A percentile compares a stretch with the other conserved stretches of the same genome.
These are phyloP conservation scores for Lasiommata megera DNA, from an alignment of 2,888 invertebrate genomes.

Conservation along the genomic window DNA sequence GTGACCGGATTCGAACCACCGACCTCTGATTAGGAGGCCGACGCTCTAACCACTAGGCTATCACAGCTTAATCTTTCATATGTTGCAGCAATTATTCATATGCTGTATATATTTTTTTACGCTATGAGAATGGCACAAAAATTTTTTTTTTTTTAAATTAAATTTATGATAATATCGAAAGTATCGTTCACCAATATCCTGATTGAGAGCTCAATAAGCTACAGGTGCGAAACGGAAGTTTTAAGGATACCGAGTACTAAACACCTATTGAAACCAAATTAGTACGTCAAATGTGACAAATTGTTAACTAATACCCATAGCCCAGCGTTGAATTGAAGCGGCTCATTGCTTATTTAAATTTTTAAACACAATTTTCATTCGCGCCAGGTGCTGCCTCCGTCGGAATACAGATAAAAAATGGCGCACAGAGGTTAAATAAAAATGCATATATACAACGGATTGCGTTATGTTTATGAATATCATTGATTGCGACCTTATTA, in stretches of 20 bases:
- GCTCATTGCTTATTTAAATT: slow-evolving; percentile 1
- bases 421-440: background rate
- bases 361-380: background rate
- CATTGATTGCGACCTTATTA: too few species aligned
- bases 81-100: too few species aligned
- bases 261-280: slow-evolving; percentile 9
- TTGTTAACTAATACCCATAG: background rate
- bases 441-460: background rate
- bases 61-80: too few species aligned
- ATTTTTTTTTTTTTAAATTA: too few species aligned
- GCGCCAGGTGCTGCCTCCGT: background rate
- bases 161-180: too few species aligned
- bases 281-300: slow-evolving; percentile 5
- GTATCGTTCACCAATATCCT: background rate
- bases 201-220: background rate
- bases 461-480: too few species aligned
- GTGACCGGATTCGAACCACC: too few species aligned
- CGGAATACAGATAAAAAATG: background rate
- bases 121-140: too few species aligned
- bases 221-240: background rate
- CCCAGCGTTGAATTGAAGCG: background rate
- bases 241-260: background rate
- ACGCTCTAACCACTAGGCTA: too few species aligned
- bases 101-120: too few species aligned
- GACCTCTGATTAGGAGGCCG: too few species aligned